phyloP scores from a whole-genome alignment of 1,140 invertebrate genomes.

The Pogonomyrmex californicus region DNA sequence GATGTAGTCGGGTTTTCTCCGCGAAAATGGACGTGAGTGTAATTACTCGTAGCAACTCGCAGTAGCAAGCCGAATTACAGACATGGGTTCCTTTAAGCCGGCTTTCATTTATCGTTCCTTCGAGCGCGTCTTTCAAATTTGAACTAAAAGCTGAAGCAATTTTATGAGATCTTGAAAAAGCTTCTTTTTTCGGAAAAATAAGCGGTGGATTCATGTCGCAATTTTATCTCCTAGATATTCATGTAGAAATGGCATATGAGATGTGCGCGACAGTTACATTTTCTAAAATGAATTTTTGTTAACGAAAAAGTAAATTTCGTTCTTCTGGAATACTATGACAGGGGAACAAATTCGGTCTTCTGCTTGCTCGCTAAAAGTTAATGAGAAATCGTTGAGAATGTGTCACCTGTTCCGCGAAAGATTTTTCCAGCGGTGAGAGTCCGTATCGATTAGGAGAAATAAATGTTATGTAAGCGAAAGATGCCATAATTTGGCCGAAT shows the following conservation, averaged over 20 bases:
- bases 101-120: constrained; percentile 20
- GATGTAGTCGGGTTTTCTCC: constrained; percentile 45
- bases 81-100: constrained; percentile 8
- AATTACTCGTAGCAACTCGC: constrained; percentile 54
- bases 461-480: constrained; percentile 61
- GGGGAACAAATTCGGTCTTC: not conserved
- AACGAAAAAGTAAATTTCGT: not conserved
- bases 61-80: constrained; percentile 46
- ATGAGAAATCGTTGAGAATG: not conserved
- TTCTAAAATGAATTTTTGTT: not conserved
- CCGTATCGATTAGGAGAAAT: not conserved
- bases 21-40: constrained; percentile 34
- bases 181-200: not conserved
- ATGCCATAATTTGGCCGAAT: constrained; percentile 61
- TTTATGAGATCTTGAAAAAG: constrained; percentile 2
- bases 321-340: not conserved
- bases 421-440: not conserved
- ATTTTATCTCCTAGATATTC: not conserved
- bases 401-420: not conserved
- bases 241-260: not conserved
- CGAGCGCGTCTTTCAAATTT: constrained; percentile 8
- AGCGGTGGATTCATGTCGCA: not conserved
- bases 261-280: not conserved
- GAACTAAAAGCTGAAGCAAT: constrained; percentile 13
- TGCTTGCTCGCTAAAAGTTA: not conserved